Conservation (phyloP, 2,113 vertebrate genomes). For the Myiozetetes cayanensis region DNA sequence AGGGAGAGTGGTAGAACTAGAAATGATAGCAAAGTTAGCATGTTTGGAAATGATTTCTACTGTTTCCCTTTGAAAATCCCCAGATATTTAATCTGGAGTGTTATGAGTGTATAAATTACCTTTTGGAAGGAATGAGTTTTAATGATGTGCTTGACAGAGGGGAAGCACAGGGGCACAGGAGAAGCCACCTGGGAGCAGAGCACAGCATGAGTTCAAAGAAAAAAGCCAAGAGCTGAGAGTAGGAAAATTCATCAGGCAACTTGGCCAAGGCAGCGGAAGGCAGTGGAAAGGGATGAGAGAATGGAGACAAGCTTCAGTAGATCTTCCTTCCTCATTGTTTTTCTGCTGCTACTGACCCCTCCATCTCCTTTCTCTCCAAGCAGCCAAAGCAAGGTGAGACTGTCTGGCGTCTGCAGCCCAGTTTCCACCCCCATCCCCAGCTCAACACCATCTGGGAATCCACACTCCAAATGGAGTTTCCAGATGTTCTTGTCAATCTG, state of each 20-base stretch:
- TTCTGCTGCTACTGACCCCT: conserved; percentile 13
- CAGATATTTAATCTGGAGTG: conserved; percentile 23
- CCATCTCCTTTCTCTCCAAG: conserved; percentile 7
- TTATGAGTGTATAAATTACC: conserved; percentile 35
- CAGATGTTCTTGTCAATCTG: conserved; percentile 43
- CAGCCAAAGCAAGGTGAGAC: conserved; percentile 42
- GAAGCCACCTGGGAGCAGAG: conserved; percentile 26
- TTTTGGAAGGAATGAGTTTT: conserved; percentile 37
- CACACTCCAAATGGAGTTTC: conserved; percentile 18
- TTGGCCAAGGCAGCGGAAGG: conserved; percentile 7
- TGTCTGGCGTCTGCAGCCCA: conserved; percentile 21
- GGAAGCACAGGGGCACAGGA: conserved; percentile 28
- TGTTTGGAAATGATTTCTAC: conserved; percentile 44
- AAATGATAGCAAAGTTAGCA: conserved; percentile 22
- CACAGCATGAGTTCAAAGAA: conserved; percentile 20
- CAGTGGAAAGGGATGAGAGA: conserved; percentile 28
- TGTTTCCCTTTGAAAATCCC: conserved; percentile 40
- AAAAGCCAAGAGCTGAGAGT: conserved; percentile 9
- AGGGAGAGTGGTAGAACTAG: not conserved
- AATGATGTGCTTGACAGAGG: conserved; percentile 41
- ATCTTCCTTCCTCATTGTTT: conserved; percentile 49
- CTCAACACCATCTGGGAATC: conserved; percentile 40
- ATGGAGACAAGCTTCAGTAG: conserved; percentile 30
- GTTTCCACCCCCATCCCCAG: not conserved
- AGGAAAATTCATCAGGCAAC: conserved; percentile 59